phyloP scores from a whole-genome alignment of 2,797 vertebrate genomes.

The Danio kyathit region DNA sequence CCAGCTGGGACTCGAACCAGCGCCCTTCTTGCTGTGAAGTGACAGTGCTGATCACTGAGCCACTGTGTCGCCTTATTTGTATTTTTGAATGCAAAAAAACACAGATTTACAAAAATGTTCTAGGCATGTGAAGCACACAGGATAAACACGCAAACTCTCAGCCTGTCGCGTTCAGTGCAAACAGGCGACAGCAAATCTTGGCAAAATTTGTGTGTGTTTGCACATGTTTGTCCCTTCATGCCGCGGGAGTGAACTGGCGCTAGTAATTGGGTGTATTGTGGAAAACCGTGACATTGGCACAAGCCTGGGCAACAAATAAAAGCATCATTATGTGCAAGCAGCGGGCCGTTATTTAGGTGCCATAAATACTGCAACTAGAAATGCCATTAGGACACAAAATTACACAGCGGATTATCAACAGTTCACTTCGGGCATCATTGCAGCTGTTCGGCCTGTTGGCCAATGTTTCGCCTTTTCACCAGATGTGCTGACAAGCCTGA shows the following conservation, averaged over 20 bases:
- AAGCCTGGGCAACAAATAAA: constrained; percentile 43
- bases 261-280: constrained; percentile 31
- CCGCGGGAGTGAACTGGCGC: constrained; percentile 11
- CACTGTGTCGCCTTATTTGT: too few species aligned
- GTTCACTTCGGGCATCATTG: background rate
- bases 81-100: background rate
- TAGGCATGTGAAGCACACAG: background rate
- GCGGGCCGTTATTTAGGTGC: constrained; percentile 17
- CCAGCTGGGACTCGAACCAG: too few species aligned
- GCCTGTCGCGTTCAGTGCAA: constrained; percentile 13
- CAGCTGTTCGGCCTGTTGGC: constrained; percentile 7
- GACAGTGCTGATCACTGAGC: too few species aligned
- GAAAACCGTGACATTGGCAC: constrained; percentile 3
- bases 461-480: background rate
- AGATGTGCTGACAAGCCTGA: constrained; percentile 34
- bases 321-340: constrained; percentile 30
- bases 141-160: constrained; percentile 8
- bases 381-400: constrained; percentile 40
- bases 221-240: constrained; percentile 15
- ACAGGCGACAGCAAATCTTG: constrained; percentile 27
- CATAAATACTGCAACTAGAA: constrained; percentile 38
- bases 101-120: background rate
- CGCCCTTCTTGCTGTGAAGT: too few species aligned
- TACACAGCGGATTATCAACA: constrained; percentile 34
- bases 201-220: constrained; percentile 4